Evolutionary conservation across 2,113 vertebrate genomes (phyloP), one percentile per base, ranked within the genome.

Genomic region (Cheilinus undulatus): DNA sequence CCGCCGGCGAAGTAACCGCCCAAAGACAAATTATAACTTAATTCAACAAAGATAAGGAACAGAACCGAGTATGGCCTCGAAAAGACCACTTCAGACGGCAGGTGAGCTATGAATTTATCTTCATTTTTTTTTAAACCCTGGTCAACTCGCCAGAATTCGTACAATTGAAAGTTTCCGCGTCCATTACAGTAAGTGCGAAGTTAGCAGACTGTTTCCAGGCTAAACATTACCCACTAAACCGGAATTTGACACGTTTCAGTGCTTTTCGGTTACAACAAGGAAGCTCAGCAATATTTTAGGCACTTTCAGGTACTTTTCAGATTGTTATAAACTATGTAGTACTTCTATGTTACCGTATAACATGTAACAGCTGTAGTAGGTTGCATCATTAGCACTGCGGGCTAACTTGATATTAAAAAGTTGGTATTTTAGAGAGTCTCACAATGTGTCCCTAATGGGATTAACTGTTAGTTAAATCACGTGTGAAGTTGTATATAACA

Each of bases 181-280:
- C 15, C 65, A 9, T 23, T 45, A 20, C 63, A 74, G 38, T 42
- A 54, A 86, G 80, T 76, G 42, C 60, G 4, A 70, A 76, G 27
- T 82, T 85, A 80, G 83, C 69, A 4, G 5, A 23, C 7, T 46
- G 54, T 61, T 61, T 69, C 7, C 38, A 27, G 22, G 22, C 17
- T 20, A 56, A 77, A 52, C 48, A 22, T 50, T 32, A 30, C 11
- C 5, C 3, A 6, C 11, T 2, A 2, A 69, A 36, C 46, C 53
- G 49, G 71, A 52, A 30, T 19, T 23, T 63, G 82, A 89, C 76
- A 86, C 80, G 79, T 91, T 62, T 90, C 70, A 74, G 49, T 22
- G 20, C 26, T n/a, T 14, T 0, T 5, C 12, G 12, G 19, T 45
- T 19, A 36, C 11, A 15, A 58, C 11, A 40, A 4, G 36, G 11